Evolutionary conservation across 1,140 invertebrate species (phyloP).

Genomic region (Proales similis): DNA sequence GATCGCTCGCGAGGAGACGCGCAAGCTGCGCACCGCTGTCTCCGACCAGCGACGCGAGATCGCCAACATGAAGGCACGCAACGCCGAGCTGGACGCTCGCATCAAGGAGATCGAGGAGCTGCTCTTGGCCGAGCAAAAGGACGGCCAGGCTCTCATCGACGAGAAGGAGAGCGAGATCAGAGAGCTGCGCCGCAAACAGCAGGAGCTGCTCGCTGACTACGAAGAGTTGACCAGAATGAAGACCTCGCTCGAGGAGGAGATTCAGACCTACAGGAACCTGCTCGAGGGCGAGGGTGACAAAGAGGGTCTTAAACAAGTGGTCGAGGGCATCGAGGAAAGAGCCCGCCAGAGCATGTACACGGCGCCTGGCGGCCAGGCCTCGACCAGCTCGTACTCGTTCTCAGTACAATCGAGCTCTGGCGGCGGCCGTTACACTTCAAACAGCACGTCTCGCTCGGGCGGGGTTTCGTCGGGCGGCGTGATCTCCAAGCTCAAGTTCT

Average conservation of each 20-base stretch:
- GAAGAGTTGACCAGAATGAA: conserved; percentile 38
- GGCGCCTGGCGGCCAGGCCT: neutral
- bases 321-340: conserved; percentile 34
- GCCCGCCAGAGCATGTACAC: conserved; percentile 26
- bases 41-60: conserved; percentile 28
- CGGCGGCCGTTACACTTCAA: conserved; percentile 21
- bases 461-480: conserved; percentile 1
- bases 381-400: neutral
- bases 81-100: conserved; percentile 33
- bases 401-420: conserved; percentile 25
- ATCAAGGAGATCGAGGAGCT: conserved; percentile 37
- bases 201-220: conserved; percentile 24
- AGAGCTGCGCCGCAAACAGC: conserved; percentile 22
- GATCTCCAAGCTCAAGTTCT: conserved; percentile 36
- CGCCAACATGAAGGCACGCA: conserved; percentile 29
- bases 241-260: conserved; percentile 34
- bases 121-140: conserved; percentile 10
- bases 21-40: conserved; percentile 16
- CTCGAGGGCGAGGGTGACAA: conserved; percentile 22
- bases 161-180: conserved; percentile 35
- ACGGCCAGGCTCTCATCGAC: conserved; percentile 19
- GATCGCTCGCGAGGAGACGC: conserved; percentile 31
- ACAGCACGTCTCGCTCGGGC: neutral
- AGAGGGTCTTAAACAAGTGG: conserved; percentile 35
- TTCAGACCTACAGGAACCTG: conserved; percentile 31